Conservation (phyloP, 37 sponge, comb jelly and placozoan species). For the Spongia lamella region DNA sequence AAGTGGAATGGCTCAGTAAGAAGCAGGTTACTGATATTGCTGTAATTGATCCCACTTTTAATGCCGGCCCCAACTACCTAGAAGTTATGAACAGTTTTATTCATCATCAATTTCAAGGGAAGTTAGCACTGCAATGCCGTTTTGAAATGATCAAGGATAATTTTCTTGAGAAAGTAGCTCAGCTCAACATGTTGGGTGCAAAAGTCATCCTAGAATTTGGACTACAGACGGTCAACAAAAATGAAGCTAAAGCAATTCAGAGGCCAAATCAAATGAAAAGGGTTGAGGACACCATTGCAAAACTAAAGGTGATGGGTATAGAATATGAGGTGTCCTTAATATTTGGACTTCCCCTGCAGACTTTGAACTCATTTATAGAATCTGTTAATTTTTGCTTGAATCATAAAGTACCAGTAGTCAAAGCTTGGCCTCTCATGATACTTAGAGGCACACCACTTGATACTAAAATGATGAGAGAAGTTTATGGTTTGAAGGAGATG, state of each 20-base stretch:
- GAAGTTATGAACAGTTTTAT: slow-evolving; percentile 10
- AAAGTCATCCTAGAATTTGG: slow-evolving; percentile 27
- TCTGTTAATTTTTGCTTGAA: slow-evolving; percentile 23
- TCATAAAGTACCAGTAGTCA: slow-evolving; percentile 20
- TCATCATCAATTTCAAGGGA: slow-evolving; percentile 16
- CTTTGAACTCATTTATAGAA: slow-evolving; percentile 17
- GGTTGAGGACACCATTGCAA: slow-evolving; percentile 15
- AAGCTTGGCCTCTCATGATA: slow-evolving; percentile 34
- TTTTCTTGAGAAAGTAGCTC: slow-evolving; percentile 6
- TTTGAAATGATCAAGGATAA: slow-evolving; percentile 6
- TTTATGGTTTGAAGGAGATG: slow-evolving; percentile 12
- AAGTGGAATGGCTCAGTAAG: no score
- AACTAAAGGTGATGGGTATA: no score
- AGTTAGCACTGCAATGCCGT: slow-evolving; percentile 28
- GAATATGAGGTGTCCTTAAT: slow-evolving; percentile 30
- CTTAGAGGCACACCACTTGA: slow-evolving; percentile 31
- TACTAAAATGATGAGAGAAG: neutral
- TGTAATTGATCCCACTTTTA: slow-evolving; percentile 44
- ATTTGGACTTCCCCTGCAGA: slow-evolving; percentile 39
- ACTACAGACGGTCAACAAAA: slow-evolving; percentile 20
- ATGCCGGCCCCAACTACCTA: slow-evolving; percentile 29
- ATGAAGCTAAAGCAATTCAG: slow-evolving; percentile 20
- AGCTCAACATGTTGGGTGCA: slow-evolving; percentile 1
- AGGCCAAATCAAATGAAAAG: slow-evolving; percentile 16
- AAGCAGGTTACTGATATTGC: no score